These are phyloP conservation scores for Diaphora mendica DNA, from an alignment of 2,888 invertebrate species.

Conservation along the genomic window DNA sequence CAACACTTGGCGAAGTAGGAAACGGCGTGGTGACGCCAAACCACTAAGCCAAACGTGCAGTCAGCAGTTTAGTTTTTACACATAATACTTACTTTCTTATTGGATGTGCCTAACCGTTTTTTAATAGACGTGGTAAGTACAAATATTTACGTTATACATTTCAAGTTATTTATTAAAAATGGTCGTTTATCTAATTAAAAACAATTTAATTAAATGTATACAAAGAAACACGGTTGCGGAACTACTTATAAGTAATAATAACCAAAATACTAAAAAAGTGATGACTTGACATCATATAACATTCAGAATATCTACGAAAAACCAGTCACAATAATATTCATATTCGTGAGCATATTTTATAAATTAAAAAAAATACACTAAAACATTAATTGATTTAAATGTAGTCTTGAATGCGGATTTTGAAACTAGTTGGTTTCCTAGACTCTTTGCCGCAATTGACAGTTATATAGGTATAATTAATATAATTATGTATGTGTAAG, in stretches of 20 bases:
- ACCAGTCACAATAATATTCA: background rate
- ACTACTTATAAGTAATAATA: background rate
- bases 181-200: background rate
- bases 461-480: constrained; percentile 14
- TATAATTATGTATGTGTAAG: constrained; percentile 41
- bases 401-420: background rate
- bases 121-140: background rate
- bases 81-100: background rate
- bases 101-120: background rate
- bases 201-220: no score
- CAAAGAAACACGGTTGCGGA: background rate
- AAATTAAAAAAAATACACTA: background rate
- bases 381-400: background rate
- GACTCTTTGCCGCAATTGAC: constrained; percentile 20
- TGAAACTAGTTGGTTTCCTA: background rate
- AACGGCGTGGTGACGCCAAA: no score
- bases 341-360: background rate
- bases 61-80: no score
- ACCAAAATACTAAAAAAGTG: background rate
- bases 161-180: background rate
- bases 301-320: background rate
- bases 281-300: background rate
- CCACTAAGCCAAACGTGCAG: no score
- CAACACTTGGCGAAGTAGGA: no score
- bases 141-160: background rate